Evolutionary conservation across 1,140 invertebrate species (phyloP).

Genomic region (Trypoxylus dichotomus): DNA sequence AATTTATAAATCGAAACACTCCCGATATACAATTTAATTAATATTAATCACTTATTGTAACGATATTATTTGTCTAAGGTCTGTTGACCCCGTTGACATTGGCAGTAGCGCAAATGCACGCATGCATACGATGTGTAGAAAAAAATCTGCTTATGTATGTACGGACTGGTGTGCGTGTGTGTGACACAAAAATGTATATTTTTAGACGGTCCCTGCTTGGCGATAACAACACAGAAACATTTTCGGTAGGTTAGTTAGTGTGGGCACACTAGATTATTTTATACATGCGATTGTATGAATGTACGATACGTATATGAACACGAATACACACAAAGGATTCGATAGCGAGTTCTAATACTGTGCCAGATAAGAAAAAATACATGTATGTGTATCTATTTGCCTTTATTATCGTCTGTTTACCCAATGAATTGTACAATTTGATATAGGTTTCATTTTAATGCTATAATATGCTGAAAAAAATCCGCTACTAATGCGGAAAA

Average conservation of each 20-base stretch:
- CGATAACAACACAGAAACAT: constrained; percentile 23
- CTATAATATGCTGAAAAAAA: neutral
- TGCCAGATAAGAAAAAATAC: constrained; percentile 1
- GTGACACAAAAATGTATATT: constrained; percentile 23
- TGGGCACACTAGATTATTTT: constrained; percentile 7
- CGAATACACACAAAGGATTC: neutral
- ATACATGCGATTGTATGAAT: neutral
- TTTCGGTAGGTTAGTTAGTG: constrained; percentile 24
- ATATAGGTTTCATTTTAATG: neutral
- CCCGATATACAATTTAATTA: constrained; percentile 19
- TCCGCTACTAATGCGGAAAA: neutral
- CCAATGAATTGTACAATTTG: constrained; percentile 19
- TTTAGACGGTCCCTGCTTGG: constrained; percentile 9
- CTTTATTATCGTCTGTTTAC: constrained; percentile 15
- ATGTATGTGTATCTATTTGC: constrained; percentile 1
- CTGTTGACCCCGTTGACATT: constrained; percentile 29
- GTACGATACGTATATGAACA: neutral
- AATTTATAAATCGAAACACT: neutral
- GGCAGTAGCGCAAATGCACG: constrained; percentile 20
- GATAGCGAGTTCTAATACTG: constrained; percentile 14
- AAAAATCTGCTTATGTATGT: neutral
- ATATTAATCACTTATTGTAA: constrained; percentile 28
- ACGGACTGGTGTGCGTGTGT: neutral
- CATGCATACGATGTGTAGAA: constrained; percentile 11
- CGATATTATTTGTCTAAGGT: constrained; percentile 30